Evolutionary conservation across 2,888 invertebrate genomes (phyloP), one percentile per base, ranked within the genome.

Genomic region (Meandrusa payeni): DNA sequence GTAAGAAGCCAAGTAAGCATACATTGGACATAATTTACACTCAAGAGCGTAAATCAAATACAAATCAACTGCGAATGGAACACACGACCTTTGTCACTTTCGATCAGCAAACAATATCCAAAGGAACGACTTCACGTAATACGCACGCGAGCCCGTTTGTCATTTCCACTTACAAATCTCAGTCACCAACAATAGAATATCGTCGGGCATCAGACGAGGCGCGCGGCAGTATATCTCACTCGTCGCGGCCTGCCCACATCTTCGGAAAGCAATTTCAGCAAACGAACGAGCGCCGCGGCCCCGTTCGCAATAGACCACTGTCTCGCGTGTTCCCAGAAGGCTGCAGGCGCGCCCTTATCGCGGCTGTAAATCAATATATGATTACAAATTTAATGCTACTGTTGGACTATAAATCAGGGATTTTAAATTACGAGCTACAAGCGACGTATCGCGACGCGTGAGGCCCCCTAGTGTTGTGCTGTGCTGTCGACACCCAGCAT

Each of bases 321-420:
- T 34, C 38, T 40, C 46, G 40, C 41, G 48, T 55, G 63, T 86
- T 85, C 86, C 64, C 57, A 66, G 85, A 83, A 85, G 74, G 68
- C 78, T 69, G 73, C 77, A 63, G 74, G 76, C 67, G 74, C 73
- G 64, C 76, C 61, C 80, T 82, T 86, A 86, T 86, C 86, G 80
- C 54, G 48, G 73, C 73, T 78, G 82, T 87, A 87, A 87, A 87
- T 87, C 86, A 86, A 86, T 86, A 86, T 85, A 83, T 85, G 85
- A 87, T 86, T 86, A 87, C 86, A 87, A 86, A 86, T 87, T 86
- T 87, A 86, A 86, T 86, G 86, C 86, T 86, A 87, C 86, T 78
- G 86, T 86, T 85, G 80, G 69, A 69, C 76, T 76, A 82, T 87
- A 87, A 87, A 87, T 87, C 86, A 82, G 76, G 59, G 67, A 80